Conservation (phyloP, 2,888 invertebrate species). For the Capitulum mitella region DNA sequence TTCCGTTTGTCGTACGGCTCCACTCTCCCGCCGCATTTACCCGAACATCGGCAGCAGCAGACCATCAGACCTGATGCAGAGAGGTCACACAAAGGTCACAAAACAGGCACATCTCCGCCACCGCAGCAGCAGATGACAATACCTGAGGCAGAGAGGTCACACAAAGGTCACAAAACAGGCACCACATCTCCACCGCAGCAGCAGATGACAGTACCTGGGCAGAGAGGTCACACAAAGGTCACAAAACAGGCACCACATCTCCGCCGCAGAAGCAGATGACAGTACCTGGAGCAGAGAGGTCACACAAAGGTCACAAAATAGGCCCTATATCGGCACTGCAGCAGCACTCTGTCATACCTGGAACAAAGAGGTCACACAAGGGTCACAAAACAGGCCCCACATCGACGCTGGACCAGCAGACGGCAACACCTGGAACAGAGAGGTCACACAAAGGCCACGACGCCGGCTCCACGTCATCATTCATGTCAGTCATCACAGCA, state of each 20-base stretch:
- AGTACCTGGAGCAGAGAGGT: background rate
- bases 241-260: background rate
- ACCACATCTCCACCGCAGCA: background rate
- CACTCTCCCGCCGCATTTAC: slow-evolving; percentile 72
- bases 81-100: no score
- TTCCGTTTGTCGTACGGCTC: slow-evolving; percentile 78
- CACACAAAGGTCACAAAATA: background rate
- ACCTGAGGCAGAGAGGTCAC: background rate
- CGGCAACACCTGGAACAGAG: background rate
- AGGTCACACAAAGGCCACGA: background rate
- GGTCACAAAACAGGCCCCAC: background rate
- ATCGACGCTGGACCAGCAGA: background rate
- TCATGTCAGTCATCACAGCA: background rate
- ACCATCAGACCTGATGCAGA: background rate
- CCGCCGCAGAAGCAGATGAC: background rate
- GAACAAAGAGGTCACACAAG: no score
- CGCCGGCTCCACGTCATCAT: background rate
- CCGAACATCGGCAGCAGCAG: slow-evolving; percentile 57
- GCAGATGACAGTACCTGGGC: background rate
- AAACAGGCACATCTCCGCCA: background rate
- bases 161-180: background rate
- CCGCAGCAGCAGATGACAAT: background rate
- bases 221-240: background rate
- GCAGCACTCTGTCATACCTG: background rate
- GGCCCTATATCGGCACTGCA: background rate